Evolutionary conservation across 2,888 invertebrate genomes (phyloP).

Genomic region (Schizotus pectinicornis): DNA sequence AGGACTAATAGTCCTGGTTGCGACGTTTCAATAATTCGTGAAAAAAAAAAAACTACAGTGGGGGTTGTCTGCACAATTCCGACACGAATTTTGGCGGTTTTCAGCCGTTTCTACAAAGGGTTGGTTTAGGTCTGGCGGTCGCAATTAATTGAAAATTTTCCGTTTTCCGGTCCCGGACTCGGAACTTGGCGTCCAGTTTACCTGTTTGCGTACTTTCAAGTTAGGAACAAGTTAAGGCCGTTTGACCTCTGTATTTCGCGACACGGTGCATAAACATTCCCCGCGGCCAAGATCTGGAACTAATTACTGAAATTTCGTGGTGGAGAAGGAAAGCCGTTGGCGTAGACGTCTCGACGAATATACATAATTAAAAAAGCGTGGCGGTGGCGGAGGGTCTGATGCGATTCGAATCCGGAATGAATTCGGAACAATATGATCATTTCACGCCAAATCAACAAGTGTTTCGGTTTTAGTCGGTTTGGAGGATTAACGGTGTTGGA

Average conservation of each 20-base stretch:
- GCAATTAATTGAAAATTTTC: no score
- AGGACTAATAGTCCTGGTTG: conserved; percentile 53
- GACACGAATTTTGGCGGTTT: no score
- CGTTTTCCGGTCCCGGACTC: background rate
- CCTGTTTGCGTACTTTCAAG: conserved; percentile 45
- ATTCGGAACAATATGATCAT: conserved; percentile 10
- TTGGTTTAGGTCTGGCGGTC: no score
- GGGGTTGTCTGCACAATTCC: no score
- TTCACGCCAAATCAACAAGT: conserved; percentile 10
- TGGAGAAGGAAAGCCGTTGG: background rate
- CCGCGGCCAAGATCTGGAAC: conserved; percentile 44
- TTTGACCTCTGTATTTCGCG: conserved; percentile 49
- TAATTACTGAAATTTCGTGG: conserved; percentile 38
- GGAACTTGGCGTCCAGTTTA: conserved; percentile 48
- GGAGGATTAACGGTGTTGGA: no score
- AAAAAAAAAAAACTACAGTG: conserved; percentile 3
- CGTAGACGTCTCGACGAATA: background rate
- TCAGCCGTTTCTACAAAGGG: no score
- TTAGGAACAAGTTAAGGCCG: conserved; percentile 48
- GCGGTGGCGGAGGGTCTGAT: background rate
- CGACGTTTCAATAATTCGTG: conserved; percentile 53
- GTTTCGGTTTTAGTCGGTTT: no score
- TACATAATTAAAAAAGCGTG: background rate
- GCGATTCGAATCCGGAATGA: background rate
- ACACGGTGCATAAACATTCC: conserved; percentile 48